These are phyloP conservation scores for Glyphotaelius pellucidus DNA, from an alignment of 2,888 invertebrate species.

Conservation along the genomic window DNA sequence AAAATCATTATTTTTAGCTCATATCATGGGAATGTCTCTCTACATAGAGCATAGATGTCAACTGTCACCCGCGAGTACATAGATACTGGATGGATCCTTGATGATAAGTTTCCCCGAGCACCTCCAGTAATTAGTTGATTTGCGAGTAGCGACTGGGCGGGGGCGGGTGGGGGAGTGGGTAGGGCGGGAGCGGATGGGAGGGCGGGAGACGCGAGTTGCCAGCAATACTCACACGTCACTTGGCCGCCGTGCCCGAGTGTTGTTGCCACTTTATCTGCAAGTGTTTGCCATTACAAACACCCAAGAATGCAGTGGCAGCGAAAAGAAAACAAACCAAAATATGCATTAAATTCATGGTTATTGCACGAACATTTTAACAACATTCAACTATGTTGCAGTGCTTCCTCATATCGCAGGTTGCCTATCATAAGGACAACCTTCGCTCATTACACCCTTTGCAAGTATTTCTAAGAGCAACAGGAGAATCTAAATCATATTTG, in stretches of 20 bases:
- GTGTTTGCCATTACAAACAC: constrained; percentile 31
- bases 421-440: neutral
- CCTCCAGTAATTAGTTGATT: constrained; percentile 46
- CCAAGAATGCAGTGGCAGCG: neutral
- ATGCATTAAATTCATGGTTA: too few relatives aligned
- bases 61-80: neutral
- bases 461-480: neutral
- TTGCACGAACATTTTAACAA: neutral
- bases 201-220: neutral
- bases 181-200: neutral
- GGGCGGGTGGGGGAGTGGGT: neutral
- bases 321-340: neutral
- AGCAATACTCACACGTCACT: constrained; percentile 54
- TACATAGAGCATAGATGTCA: neutral
- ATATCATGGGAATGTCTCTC: too few relatives aligned
- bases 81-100: neutral
- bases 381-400: neutral
- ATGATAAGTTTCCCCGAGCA: constrained; percentile 33
- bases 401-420: neutral
- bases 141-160: constrained; percentile 6
- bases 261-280: constrained; percentile 60
- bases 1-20: too few relatives aligned
- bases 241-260: constrained; percentile 60
- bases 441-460: neutral
- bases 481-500: too few relatives aligned